Percentiles rank a stretch among this genome's conserved stretches.
Conservation (phyloP, 2,797 vertebrate genomes). For the Danio tinwini region DNA sequence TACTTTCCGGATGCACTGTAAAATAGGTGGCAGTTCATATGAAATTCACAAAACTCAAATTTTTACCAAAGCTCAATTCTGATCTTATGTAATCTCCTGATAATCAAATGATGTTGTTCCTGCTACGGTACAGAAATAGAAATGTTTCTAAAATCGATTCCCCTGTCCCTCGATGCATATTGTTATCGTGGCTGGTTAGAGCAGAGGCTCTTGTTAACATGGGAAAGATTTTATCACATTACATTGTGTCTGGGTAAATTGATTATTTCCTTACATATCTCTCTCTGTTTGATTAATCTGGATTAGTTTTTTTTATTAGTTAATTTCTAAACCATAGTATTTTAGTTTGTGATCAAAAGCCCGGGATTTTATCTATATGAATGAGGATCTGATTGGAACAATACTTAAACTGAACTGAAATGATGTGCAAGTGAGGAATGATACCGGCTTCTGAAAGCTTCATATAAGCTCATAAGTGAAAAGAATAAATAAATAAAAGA, state of each 20-base stretch:
- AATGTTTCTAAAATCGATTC: no score
- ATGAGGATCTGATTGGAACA: not conserved
- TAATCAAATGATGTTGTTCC: no score
- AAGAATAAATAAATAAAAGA: no score
- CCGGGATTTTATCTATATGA: conserved; percentile 3
- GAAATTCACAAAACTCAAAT: no score
- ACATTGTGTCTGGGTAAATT: not conserved
- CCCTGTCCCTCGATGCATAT: no score
- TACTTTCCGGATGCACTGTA: no score
- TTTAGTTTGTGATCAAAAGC: conserved; percentile 5
- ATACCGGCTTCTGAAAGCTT: conserved; percentile 15
- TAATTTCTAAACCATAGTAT: not conserved
- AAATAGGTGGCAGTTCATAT: no score
- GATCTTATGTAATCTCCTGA: no score
- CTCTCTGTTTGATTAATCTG: not conserved
- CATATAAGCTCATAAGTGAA: conserved; percentile 10
- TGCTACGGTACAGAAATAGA: no score
- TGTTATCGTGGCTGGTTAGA: no score
- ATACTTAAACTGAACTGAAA: not conserved
- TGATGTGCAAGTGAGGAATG: not conserved
- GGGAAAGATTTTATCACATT: not conserved
- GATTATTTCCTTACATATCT: conserved; percentile 1
- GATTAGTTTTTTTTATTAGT: not conserved
- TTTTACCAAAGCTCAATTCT: no score
- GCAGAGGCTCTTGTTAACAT: no score